Evolutionary conservation across 1,140 invertebrate genomes (phyloP), one percentile per base, ranked within the genome.

Genomic region (Holotrichia oblita): DNA sequence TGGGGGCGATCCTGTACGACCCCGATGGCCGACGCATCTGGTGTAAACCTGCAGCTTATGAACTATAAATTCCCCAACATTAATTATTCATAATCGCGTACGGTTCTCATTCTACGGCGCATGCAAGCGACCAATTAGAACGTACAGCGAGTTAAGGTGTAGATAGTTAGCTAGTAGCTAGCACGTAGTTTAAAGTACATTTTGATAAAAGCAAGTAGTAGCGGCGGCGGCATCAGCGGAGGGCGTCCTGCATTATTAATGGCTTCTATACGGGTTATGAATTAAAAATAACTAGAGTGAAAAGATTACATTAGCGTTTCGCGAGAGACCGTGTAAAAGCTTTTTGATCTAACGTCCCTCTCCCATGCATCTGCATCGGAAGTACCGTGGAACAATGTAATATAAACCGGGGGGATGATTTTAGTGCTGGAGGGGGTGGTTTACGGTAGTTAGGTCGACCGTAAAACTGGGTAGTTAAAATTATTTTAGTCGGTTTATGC

Each of bases 201-300:
- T 64, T 64, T 64, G 20, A 20, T 64, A 64, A 64, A 64, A 64
- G 61, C 61, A 64, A n/a, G n/a, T n/a, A n/a, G n/a, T n/a, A n/a
- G n/a, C n/a, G n/a, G n/a, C n/a, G n/a, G n/a, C n/a, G n/a, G n/a
- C n/a, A n/a, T 27, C 17, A n/a, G n/a, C 24, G 17, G 61, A 48
- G 44, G 44, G 3, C 44, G 17, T 14, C 61, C 17, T 64, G 17
- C 61, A 64, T 64, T 27, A 64, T 64, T 64, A 24, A 64, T 64
- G 10, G 9, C 17, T 9, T 64, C 61, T 64, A 64, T 20, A 27
- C 61, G 61, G n/a, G 3, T 27, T 27, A 64, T 64, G 61, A 64
- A 64, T 64, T 64, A 64, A 64, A 64, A 64, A 64, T 64, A 64
- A 64, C 61, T 64, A 20, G 61, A 64, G 61, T 64, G 61, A 64